phyloP scores from a whole-genome alignment of 2,113 vertebrate species.

The Microcebus griseorufus region DNA sequence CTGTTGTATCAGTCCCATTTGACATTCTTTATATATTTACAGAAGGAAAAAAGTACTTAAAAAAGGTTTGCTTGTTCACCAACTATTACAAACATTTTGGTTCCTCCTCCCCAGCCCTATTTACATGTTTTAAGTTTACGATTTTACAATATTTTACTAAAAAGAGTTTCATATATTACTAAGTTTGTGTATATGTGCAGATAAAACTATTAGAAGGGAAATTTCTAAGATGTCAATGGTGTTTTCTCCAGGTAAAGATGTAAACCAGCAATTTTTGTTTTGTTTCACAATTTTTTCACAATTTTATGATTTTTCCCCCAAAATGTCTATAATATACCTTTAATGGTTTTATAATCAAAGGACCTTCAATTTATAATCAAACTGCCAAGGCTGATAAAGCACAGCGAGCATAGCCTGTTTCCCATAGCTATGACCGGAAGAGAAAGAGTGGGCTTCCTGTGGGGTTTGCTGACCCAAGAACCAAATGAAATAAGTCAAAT shows the following conservation, averaged over 20 bases:
- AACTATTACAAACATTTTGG: not conserved
- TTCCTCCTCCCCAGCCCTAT: not conserved
- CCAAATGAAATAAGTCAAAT: not conserved
- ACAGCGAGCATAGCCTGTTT: not conserved
- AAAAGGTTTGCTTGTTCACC: not conserved
- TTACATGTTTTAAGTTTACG: not conserved
- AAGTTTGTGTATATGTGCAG: not conserved
- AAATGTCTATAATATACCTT: not conserved
- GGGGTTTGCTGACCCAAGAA: not conserved
- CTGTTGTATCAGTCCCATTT: not conserved
- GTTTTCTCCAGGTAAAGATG: not conserved
- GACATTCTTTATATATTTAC: not conserved
- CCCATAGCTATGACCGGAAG: not conserved
- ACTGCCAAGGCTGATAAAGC: not conserved
- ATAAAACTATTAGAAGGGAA: not conserved
- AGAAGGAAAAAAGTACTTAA: not conserved
- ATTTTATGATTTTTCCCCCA: not conserved
- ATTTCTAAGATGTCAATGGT: not conserved
- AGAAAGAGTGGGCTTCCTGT: not conserved
- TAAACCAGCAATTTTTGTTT: not conserved
- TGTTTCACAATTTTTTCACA: not conserved
- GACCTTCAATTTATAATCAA: not conserved
- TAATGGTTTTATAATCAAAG: not conserved
- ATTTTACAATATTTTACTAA: not conserved
- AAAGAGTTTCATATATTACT: not conserved